These are phyloP conservation scores for Coelopa frigida DNA, from an alignment of 1,140 invertebrate genomes.

Conservation along the genomic window DNA sequence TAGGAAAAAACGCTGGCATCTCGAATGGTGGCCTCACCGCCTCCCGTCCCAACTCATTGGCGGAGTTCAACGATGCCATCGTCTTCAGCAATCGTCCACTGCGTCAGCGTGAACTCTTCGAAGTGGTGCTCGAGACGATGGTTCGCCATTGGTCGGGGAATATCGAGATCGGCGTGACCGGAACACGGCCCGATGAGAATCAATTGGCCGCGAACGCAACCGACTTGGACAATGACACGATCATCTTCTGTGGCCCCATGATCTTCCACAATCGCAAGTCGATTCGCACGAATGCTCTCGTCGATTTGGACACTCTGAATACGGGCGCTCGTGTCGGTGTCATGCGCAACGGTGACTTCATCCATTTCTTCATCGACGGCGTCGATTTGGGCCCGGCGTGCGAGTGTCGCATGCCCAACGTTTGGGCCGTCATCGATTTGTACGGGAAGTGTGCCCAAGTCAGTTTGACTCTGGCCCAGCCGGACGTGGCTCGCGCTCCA, in stretches of 20 bases:
- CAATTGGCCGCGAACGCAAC: conserved; percentile 85
- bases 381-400: conserved; percentile 85
- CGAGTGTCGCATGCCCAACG: conserved; percentile 67
- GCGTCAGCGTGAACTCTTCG: conserved; percentile 85
- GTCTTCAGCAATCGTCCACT: conserved; percentile 83
- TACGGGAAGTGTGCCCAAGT: conserved; percentile 94
- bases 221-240: conserved; percentile 80
- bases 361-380: conserved; percentile 88
- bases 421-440: conserved; percentile 91
- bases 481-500: conserved; percentile 33
- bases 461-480: conserved; percentile 44
- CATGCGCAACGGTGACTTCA: conserved; percentile 76
- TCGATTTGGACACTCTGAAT: conserved; percentile 72
- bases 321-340: conserved; percentile 75
- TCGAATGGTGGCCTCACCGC: conserved; percentile 80
- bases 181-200: conserved; percentile 78
- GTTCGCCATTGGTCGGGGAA: conserved; percentile 88
- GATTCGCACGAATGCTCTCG: conserved; percentile 71
- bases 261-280: conserved; percentile 79
- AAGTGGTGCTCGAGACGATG: conserved; percentile 85
- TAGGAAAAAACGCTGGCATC: conserved; percentile 71
- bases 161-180: conserved; percentile 80
- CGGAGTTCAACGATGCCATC: conserved; percentile 92
- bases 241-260: conserved; percentile 79
- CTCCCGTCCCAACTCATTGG: conserved; percentile 71